A percentile compares a stretch with the other conserved stretches of the same genome.
These are phyloP conservation scores for Megaceryle alcyon DNA, from an alignment of 2,797 vertebrate species.

Conservation along the genomic window DNA sequence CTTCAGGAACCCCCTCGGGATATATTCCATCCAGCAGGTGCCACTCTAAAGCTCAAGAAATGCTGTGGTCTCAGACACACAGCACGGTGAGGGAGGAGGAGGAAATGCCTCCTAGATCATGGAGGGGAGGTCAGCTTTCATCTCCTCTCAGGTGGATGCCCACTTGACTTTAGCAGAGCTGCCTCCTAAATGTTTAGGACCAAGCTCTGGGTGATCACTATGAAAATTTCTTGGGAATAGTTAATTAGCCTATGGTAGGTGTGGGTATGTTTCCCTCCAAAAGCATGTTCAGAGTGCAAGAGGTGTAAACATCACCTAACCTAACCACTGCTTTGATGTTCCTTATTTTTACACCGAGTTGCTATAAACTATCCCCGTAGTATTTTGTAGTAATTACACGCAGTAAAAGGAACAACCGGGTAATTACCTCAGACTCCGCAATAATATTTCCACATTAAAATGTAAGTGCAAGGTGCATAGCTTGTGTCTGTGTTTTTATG, in stretches of 20 bases:
- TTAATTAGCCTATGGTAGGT: neutral
- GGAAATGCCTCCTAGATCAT: neutral
- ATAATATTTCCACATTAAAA: slow-evolving; percentile 41
- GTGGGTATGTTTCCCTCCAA: neutral
- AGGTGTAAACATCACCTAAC: neutral
- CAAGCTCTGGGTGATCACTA: neutral
- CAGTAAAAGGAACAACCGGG: slow-evolving; percentile 46
- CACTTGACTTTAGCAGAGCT: neutral
- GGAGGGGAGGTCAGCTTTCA: neutral
- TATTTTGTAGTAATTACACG: slow-evolving; percentile 43
- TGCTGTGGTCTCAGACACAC: neutral
- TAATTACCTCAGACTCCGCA: slow-evolving; percentile 31
- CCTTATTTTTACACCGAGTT: neutral
- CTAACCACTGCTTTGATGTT: neutral
- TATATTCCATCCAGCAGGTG: neutral
- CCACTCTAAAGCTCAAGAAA: neutral
- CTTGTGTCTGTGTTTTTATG: neutral
- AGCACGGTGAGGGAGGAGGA: fast-evolving
- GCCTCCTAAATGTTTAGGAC: neutral
- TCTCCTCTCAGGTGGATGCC: neutral
- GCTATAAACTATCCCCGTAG: slow-evolving; percentile 5
- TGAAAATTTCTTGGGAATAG: neutral
- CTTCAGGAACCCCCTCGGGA: neutral
- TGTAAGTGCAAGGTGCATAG: neutral
- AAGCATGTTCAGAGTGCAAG: neutral